Conservation (phyloP, 2,797 vertebrate species). For the Pampus argenteus region DNA sequence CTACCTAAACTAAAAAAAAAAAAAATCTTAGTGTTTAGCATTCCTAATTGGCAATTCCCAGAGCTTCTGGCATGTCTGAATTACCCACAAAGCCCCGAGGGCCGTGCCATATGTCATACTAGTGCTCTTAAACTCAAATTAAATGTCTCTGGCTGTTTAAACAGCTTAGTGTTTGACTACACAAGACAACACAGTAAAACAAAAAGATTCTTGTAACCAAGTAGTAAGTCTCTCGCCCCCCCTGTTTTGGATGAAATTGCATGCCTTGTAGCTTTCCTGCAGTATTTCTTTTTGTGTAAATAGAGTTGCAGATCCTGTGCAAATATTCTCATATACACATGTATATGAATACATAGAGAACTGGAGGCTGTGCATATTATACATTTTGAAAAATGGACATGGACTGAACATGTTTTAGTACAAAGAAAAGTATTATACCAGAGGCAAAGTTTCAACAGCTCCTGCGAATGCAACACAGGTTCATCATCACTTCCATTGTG, state of each 20-base stretch:
- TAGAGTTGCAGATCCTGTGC: not conserved
- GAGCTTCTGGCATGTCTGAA: slow-evolving; percentile 54
- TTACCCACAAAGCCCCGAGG: slow-evolving; percentile 66
- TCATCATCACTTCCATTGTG: slow-evolving; percentile 1
- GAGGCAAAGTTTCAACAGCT: slow-evolving; percentile 8
- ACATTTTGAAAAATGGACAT: slow-evolving; percentile 12
- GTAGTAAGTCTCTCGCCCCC: slow-evolving; percentile 35
- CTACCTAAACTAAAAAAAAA: slow-evolving; percentile 32
- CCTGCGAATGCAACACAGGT: slow-evolving; percentile 23
- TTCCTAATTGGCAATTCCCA: slow-evolving; percentile 58
- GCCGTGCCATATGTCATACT: slow-evolving; percentile 58
- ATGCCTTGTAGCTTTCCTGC: slow-evolving; percentile 11
- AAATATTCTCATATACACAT: not conserved
- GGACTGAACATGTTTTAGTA: slow-evolving; percentile 6
- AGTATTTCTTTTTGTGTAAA: slow-evolving; percentile 16
- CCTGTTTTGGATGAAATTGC: slow-evolving; percentile 43
- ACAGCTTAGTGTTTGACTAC: slow-evolving; percentile 42
- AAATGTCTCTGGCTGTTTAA: slow-evolving; percentile 61
- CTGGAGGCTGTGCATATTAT: not conserved
- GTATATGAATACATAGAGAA: not conserved
- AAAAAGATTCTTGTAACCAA: slow-evolving; percentile 59
- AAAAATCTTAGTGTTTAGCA: slow-evolving; percentile 50
- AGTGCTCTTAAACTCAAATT: slow-evolving; percentile 61
- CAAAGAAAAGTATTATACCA: slow-evolving; percentile 5
- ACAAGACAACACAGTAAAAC: slow-evolving; percentile 43